Conservation (phyloP, 2,113 vertebrate species). For the Cottus gobio region DNA sequence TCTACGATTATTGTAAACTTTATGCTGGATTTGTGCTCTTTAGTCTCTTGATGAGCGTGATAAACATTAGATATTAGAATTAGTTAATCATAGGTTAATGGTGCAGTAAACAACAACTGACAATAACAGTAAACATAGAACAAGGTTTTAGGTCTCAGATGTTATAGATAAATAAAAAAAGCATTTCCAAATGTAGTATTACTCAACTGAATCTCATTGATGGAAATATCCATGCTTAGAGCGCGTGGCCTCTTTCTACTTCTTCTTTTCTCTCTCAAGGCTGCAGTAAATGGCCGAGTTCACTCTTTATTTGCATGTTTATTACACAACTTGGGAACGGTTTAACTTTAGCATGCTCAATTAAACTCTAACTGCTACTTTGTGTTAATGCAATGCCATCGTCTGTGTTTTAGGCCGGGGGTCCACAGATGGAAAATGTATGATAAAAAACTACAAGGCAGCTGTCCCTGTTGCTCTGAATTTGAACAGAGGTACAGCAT, state of each 20-base stretch:
- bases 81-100: neutral
- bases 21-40: neutral
- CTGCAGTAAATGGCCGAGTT: neutral
- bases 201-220: neutral
- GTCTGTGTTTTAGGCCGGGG: slow-evolving; percentile 33
- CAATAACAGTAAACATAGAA: neutral
- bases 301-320: slow-evolving; percentile 37
- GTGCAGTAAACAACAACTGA: neutral
- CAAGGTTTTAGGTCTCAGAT: neutral
- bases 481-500: neutral
- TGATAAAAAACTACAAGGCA: slow-evolving; percentile 33
- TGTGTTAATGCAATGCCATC: slow-evolving; percentile 27
- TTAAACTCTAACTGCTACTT: slow-evolving; percentile 36
- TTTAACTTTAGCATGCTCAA: slow-evolving; percentile 28
- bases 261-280: neutral
- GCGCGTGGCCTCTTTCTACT: neutral
- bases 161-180: neutral
- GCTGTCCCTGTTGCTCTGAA: slow-evolving; percentile 22
- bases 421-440: neutral
- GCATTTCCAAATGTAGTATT: neutral
- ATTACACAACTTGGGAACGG: slow-evolving; percentile 23
- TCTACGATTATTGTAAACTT: neutral
- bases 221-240: neutral
- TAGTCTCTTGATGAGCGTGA: neutral
- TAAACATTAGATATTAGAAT: neutral